Evolutionary conservation across 2,888 invertebrate genomes (phyloP), one percentile per base, ranked within the genome.

Genomic region (Orthosia incerta): DNA sequence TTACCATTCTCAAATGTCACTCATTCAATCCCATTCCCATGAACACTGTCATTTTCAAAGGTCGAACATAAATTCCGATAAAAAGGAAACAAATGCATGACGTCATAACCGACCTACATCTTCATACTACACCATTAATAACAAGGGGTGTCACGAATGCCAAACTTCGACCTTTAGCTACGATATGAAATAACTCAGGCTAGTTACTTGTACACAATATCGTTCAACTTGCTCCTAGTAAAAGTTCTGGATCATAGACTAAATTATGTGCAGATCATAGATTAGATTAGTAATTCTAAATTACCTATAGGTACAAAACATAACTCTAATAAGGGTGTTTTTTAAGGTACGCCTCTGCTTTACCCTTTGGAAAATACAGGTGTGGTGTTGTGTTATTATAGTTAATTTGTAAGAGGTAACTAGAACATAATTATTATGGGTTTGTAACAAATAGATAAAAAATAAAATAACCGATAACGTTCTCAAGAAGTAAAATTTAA

Each of bases 91-190:
- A 80, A 80, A 66, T 72, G 26, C 56, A 48, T 39, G 15, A 55
- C 69, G 51, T 70, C 66, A 79, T 48, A 55, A 45, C 45, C 66
- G 59, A 73, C 69, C 79, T 80, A 68, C 56, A 71, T 63, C 64
- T 53, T 5, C 51, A 39, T 45, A n/a, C 23, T 31, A 48, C 53
- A n/a, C 46, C 56, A 59, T 76, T 71, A 79, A 71, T 68, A 82
- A 65, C 45, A 59, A 13, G 64, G 81, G 82, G 74, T 66, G 62
- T 68, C 56, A 71, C 66, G 65, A 74, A 82, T 83, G 71, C 60
- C 80, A 82, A 75, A 70, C 66, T 80, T 72, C 50, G 84, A 66
- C 84, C 83, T 82, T 82, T 71, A 83, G 68, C 62, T 66, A 13
- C 61, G 64, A 80, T 80, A 82, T 80, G 83, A 78, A 82, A 78